Evolutionary conservation across 2,888 invertebrate genomes (phyloP).

Genomic region (Drosophila phalerata): DNA sequence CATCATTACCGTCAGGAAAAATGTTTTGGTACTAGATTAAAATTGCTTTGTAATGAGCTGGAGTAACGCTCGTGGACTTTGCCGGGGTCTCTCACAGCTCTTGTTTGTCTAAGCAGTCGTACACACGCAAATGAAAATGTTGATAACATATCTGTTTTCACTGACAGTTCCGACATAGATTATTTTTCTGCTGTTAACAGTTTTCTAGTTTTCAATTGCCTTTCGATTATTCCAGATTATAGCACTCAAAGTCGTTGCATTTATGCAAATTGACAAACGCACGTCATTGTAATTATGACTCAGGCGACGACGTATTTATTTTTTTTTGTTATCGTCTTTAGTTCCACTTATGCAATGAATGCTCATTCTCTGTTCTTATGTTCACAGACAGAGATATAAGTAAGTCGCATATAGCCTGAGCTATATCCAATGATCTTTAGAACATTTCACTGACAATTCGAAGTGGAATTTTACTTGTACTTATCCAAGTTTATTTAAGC

Average conservation of each 20-base stretch:
- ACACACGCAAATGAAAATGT: slow-evolving; percentile 18
- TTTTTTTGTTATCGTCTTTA: slow-evolving; percentile 12
- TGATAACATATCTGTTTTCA: slow-evolving; percentile 22
- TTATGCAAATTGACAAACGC: slow-evolving; percentile 2
- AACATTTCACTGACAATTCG: neutral
- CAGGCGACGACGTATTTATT: slow-evolving; percentile 7
- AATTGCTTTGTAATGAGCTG: neutral
- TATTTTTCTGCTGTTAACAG: slow-evolving; percentile 14
- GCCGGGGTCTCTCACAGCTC: slow-evolving; percentile 9
- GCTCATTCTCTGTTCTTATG: neutral
- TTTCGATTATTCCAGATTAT: slow-evolving; percentile 23
- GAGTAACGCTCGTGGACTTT: slow-evolving; percentile 30
- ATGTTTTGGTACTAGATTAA: neutral
- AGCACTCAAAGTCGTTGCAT: neutral
- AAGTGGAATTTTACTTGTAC: neutral
- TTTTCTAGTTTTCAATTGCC: slow-evolving; percentile 4
- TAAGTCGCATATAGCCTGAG: neutral
- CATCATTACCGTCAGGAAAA: slow-evolving; percentile 1
- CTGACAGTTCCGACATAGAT: slow-evolving; percentile 43
- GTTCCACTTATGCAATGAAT: slow-evolving; percentile 30
- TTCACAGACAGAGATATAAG: neutral
- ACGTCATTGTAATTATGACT: slow-evolving; percentile 27
- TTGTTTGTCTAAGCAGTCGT: slow-evolving; percentile 1
- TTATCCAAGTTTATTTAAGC: neutral
- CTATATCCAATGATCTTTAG: slow-evolving; percentile 1